Conservation (phyloP, 2,797 vertebrate genomes). For the Lophura swinhoii region DNA sequence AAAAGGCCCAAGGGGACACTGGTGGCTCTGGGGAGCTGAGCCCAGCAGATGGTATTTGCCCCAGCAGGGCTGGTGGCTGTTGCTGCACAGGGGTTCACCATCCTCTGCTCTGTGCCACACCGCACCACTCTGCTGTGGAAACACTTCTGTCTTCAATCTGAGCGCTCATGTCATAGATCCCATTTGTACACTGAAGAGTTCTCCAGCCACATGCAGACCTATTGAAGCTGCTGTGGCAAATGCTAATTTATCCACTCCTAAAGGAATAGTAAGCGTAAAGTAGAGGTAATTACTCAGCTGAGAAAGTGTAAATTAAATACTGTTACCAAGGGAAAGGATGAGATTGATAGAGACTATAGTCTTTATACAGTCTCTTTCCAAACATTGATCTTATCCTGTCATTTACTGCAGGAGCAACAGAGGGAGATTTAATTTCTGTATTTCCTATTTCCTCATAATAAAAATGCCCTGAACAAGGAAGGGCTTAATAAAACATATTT, state of each 20-base stretch:
- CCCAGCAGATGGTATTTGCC: neutral
- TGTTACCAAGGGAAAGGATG: slow-evolving; percentile 5
- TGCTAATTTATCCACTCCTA: neutral
- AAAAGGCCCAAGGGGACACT: neutral
- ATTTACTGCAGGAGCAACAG: slow-evolving; percentile 14
- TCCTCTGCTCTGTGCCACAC: neutral
- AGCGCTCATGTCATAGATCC: rapidly evolving
- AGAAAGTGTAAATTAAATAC: slow-evolving; percentile 42
- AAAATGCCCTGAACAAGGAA: neutral
- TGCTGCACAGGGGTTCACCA: neutral
- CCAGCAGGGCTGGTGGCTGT: neutral
- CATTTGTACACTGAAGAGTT: neutral
- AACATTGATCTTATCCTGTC: slow-evolving; percentile 33
- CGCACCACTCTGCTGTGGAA: neutral
- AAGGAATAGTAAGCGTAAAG: slow-evolving; percentile 21
- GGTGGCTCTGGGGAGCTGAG: neutral
- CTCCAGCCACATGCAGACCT: neutral
- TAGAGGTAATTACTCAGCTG: slow-evolving; percentile 23
- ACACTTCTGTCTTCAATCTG: rapidly evolving
- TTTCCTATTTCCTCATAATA: neutral
- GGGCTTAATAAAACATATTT: neutral
- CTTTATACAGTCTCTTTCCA: neutral
- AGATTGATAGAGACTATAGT: slow-evolving; percentile 19
- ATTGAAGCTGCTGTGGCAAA: neutral
- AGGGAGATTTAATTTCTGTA: neutral